Base-by-base conservation (phyloP, 2,113 vertebrate species). In the Amblyornis subalaris region DNA sequence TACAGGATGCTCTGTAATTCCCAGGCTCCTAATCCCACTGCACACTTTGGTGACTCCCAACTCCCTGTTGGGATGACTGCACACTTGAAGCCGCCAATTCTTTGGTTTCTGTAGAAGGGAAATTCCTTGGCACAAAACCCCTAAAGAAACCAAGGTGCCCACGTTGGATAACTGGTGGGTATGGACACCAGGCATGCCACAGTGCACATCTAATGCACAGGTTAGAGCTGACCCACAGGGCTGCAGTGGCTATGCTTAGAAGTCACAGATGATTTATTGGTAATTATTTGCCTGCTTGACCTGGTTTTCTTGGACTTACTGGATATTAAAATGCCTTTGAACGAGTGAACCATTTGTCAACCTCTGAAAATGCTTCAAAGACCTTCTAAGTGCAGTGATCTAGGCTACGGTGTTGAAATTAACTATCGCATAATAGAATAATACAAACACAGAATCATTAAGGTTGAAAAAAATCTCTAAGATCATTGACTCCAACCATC, bases 101-200 rank as follows among this genome's bases (percentile, higher is more conserved):
- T 57, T 53, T 2, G 25, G n/a, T n/a, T 87, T 70, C 36, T 74
- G 9, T 48, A 48, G 50, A 81, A 90, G 23, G n/a, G 22, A 77
- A 88, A 66, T 71, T 62, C 38, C 24, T 67, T 72, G 26, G 29
- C 15, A 36, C 7, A 18, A 17, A 75, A 45, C 2, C 9, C 24
- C 44, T 51, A 51, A 55, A 54, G 42, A 58, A 61, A 21, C 13
- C 11, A 82, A 45, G 18, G 29, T 79, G 13, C 23, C 12, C 28
- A 24, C 1, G 3, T 1, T 65, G 57, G 53, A 14, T 28, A 38
- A 38, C 25, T 62, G 22, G 12, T 33, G 7, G 10, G 31, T 83
- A 21, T 79, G 50, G 40, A 28, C 62, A 86, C 5, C 0, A 0
- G 35, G 7, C 22, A 61, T 38, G 42, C 16, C 53, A 33, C 6